A percentile compares a stretch with the other conserved stretches of the same genome.
phyloP scores from a whole-genome alignment of 2,113 vertebrate genomes.

The Protobothrops flavoviridis region DNA sequence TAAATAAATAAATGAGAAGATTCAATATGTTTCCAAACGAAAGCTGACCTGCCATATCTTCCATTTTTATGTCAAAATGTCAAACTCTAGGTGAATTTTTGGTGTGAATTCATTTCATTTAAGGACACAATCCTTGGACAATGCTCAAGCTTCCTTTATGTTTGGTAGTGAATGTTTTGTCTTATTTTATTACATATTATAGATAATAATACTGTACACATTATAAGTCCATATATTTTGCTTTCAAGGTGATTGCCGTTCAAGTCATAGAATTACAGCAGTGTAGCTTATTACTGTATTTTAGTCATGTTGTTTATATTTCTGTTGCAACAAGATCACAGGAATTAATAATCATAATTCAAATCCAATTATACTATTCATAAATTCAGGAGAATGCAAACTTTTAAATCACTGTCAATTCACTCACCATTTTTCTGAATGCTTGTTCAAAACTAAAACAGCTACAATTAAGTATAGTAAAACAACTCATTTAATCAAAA shows the following conservation, averaged over 20 bases:
- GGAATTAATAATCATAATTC: not conserved
- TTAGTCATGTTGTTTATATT: not conserved
- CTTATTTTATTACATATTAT: not conserved
- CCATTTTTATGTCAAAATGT: slow-evolving; percentile 32
- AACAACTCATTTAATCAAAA: not conserved
- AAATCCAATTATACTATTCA: not conserved
- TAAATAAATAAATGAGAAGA: not conserved
- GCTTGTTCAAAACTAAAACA: not conserved
- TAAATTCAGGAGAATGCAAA: not conserved
- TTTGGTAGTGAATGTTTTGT: slow-evolving; percentile 39
- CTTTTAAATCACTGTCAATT: not conserved
- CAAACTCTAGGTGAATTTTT: slow-evolving; percentile 46
- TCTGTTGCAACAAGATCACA: not conserved
- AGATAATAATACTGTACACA: not conserved
- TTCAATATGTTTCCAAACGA: slow-evolving; percentile 3
- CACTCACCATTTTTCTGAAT: not conserved
- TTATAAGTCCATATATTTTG: not conserved
- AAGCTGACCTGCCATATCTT: slow-evolving; percentile 9
- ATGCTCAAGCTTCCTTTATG: slow-evolving; percentile 34
- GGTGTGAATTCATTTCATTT: slow-evolving; percentile 38
- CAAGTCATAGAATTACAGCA: not conserved
- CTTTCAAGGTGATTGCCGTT: not conserved
- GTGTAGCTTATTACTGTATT: not conserved
- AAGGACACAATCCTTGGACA: slow-evolving; percentile 37
- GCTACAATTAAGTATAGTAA: not conserved